Percentiles rank a stretch among this genome's conserved stretches.
phyloP scores from a whole-genome alignment of 2,797 vertebrate genomes.

The Chelon labrosus region DNA sequence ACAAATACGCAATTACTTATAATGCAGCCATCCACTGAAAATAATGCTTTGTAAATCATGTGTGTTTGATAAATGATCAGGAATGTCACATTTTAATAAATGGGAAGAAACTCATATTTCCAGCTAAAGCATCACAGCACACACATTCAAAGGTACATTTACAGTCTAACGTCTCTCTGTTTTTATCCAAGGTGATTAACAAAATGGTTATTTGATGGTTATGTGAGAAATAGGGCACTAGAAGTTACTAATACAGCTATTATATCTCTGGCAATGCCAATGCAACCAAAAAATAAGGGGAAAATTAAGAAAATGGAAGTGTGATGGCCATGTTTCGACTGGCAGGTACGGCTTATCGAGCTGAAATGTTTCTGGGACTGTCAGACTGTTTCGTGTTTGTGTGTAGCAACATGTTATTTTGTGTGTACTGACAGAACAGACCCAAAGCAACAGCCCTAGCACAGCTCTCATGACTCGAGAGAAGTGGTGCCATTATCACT shows the following conservation, averaged over 20 bases:
- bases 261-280: neutral
- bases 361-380: constrained; percentile 23
- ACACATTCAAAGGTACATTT: neutral
- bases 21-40: neutral
- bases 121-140: neutral
- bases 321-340: constrained; percentile 18
- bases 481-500: constrained; percentile 68
- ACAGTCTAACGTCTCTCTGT: neutral
- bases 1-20: neutral
- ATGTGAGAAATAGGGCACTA: neutral
- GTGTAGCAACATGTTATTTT: constrained; percentile 39
- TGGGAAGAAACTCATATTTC: neutral
- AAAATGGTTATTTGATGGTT: neutral
- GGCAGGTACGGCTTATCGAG: constrained; percentile 31
- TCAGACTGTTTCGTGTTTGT: constrained; percentile 26
- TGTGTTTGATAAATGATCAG: neutral
- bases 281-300: neutral
- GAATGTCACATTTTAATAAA: constrained; percentile 3
- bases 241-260: constrained; percentile 1
- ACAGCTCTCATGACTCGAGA: constrained; percentile 63
- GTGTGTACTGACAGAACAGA: constrained; percentile 51
- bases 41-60: neutral
- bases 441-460: constrained; percentile 40
- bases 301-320: constrained; percentile 1
- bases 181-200: neutral